Conservation (phyloP, 2,113 vertebrate genomes). For the Apaloderma vittatum region DNA sequence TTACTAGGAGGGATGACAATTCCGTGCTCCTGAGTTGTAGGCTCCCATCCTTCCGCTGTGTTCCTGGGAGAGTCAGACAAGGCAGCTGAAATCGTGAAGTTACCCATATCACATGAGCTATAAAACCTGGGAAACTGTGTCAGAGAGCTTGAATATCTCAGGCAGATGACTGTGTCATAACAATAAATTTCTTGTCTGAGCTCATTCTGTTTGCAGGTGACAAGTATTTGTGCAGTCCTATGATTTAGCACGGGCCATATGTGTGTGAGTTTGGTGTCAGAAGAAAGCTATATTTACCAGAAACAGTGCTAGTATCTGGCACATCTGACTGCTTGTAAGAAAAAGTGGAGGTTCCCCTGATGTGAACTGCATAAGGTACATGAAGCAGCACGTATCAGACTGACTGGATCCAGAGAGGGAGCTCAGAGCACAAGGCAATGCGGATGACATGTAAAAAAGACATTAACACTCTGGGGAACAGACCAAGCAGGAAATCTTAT, state of each 20-base stretch:
- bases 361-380: neutral
- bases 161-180: neutral
- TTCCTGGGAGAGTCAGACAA: neutral
- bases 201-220: neutral
- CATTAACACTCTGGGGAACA: neutral
- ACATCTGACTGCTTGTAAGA: neutral
- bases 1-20: neutral
- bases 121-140: neutral
- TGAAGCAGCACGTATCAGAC: neutral
- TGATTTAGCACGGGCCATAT: neutral
- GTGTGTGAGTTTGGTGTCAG: neutral
- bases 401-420: neutral
- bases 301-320: neutral
- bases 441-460: neutral
- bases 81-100: neutral
- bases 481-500: neutral
- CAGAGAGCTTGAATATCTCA: neutral
- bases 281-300: neutral
- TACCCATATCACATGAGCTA: neutral
- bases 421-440: neutral
- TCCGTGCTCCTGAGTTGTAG: neutral
- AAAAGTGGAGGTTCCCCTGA: neutral
- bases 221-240: rapidly evolving
- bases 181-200: neutral
- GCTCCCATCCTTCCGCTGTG: neutral